Evolutionary conservation across 2,113 vertebrate species (phyloP), one percentile per base, ranked within the genome.

Genomic region (Girardinichthys multiradiatus): DNA sequence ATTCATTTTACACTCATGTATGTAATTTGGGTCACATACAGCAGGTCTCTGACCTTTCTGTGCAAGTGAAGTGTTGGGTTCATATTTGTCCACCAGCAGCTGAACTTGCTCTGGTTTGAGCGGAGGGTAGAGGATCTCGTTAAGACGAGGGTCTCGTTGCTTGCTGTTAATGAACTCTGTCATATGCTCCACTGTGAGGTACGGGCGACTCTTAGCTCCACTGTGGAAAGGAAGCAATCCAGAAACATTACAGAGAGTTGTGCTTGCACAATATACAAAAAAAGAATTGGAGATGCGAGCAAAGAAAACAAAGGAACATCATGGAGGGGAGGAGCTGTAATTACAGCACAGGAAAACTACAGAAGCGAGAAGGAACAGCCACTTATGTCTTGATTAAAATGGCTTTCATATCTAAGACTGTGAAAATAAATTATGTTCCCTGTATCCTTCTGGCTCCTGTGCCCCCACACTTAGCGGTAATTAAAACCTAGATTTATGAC

Each of bases 31-130:
- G n/a, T 35, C 10, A 7, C 35, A 35, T 35, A 10, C 35, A 35
- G 35, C 10, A 10, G 35, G 35, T 70, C 29, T 94, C 96, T 94
- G 86, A 99, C 98, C 98, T 96, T 95, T 97, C 87, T 94, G 94
- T 63, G 94, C 95, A 19, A 99, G 92, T 48, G 89, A 92, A 58
- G 67, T 88, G 70, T 96, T 97, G 30, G 96, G 95, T 84, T 99
- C 98, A 8, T 98, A 99, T 86, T 99, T 99, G 91, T 99, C 98
- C 89, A 99, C 95, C 92, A 99, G 91, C 54, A 93, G 88, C 86
- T 99, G 98, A 79, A 99, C 98, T 93, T 99, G 98, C 14, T 97
- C 97, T 29, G 97, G 94, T 85, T 99, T 99, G 86, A 99, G 93
- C 0, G 97, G 98, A 6, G 98, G 98, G 86, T 98, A 99, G 66